phyloP scores from a whole-genome alignment of 2,113 vertebrate species.

The Pungitius pungitius region DNA sequence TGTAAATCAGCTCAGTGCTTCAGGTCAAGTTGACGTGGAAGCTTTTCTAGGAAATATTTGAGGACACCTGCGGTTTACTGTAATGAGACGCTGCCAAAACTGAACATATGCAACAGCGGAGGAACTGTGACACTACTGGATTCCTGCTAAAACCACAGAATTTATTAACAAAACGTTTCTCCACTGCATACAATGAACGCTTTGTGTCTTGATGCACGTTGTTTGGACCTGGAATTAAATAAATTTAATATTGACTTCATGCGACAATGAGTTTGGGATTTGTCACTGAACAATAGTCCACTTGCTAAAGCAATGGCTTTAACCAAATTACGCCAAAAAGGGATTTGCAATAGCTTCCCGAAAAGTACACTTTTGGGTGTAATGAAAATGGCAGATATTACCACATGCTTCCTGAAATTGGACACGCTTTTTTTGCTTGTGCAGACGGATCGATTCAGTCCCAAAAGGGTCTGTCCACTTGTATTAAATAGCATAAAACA shows the following conservation, averaged over 20 bases:
- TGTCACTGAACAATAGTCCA: not conserved
- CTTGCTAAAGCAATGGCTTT: not conserved
- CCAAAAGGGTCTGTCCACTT: not conserved
- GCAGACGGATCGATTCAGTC: not conserved
- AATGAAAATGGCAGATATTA: not conserved
- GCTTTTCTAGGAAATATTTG: not conserved
- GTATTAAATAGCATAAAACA: not conserved
- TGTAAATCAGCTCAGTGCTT: not conserved
- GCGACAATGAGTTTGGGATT: not conserved
- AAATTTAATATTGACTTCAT: not conserved
- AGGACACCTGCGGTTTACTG: conserved; percentile 12
- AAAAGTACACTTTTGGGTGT: not conserved
- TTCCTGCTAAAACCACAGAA: not conserved
- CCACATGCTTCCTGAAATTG: conserved; percentile 3
- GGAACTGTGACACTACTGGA: not conserved
- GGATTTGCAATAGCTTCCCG: no score
- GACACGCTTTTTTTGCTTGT: not conserved
- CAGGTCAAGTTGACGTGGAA: not conserved
- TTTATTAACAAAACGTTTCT: not conserved
- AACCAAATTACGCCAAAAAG: not conserved
- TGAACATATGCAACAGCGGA: conserved; percentile 7
- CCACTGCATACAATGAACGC: not conserved
- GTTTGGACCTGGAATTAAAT: not conserved
- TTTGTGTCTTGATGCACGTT: not conserved
- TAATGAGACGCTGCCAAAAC: conserved; percentile 4